Conservation (phyloP, 2,113 vertebrate species). For the Laticauda colubrina region DNA sequence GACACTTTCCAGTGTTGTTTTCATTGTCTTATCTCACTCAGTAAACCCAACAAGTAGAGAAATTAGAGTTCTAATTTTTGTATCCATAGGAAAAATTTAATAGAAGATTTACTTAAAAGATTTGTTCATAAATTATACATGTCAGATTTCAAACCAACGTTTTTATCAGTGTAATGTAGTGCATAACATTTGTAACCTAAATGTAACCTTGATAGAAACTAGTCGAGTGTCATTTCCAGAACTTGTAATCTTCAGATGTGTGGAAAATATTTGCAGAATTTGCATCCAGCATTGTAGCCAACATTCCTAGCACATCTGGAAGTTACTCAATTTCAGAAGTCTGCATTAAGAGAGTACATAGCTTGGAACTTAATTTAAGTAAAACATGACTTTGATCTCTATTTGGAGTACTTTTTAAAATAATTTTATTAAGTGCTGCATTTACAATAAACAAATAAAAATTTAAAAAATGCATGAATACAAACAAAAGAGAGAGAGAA, state of each 20-base stretch:
- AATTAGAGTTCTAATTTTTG: neutral
- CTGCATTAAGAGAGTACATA: neutral
- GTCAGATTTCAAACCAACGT: neutral
- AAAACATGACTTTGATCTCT: neutral
- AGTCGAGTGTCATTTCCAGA: neutral
- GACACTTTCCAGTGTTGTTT: neutral
- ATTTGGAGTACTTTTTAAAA: neutral
- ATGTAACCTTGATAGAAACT: neutral
- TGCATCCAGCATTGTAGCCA: neutral
- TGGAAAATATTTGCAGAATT: neutral
- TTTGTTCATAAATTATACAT: neutral
- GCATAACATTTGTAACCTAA: neutral
- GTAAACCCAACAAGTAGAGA: neutral
- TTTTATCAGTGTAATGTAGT: neutral
- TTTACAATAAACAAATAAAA: neutral
- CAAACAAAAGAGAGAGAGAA: neutral
- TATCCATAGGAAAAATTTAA: neutral
- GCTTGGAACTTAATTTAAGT: neutral
- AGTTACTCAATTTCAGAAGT: neutral
- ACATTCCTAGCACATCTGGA: neutral
- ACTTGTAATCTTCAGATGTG: neutral
- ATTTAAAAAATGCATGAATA: neutral
- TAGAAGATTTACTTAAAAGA: neutral
- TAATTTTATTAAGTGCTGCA: neutral
- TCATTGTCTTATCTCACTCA: neutral